Percentiles rank a stretch among this genome's conserved stretches.
phyloP scores from a whole-genome alignment of 2,797 vertebrate species.

The Catostomus latipinnis region DNA sequence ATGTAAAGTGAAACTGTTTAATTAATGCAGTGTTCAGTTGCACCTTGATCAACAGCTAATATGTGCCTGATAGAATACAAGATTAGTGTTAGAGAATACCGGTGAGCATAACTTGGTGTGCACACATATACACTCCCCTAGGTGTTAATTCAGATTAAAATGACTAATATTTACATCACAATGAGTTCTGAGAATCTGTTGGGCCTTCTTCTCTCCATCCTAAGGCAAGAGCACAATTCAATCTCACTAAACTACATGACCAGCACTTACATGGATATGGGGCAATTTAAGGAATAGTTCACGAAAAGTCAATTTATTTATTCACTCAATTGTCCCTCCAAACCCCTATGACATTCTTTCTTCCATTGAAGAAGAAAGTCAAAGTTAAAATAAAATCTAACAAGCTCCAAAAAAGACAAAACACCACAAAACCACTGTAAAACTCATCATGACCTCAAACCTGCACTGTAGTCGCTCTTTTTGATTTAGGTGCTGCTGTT shows the following conservation, averaged over 20 bases:
- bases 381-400: no score
- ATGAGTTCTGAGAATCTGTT: slow-evolving; percentile 3
- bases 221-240: slow-evolving; percentile 29
- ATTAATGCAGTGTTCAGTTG: slow-evolving; percentile 36
- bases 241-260: slow-evolving; percentile 13
- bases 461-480: no score
- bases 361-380: no score
- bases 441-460: no score
- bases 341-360: no score
- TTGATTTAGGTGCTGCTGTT: no score
- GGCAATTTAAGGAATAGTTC: neutral
- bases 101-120: neutral
- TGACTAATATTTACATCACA: slow-evolving; percentile 13
- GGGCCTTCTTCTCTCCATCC: neutral
- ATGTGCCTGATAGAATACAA: neutral
- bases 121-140: slow-evolving; percentile 15
- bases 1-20: neutral
- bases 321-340: no score
- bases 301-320: no score
- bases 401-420: no score
- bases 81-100: neutral
- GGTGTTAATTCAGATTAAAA: slow-evolving; percentile 16
- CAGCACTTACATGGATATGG: slow-evolving; percentile 17
- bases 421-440: no score
- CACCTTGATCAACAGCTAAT: slow-evolving; percentile 13